These are phyloP conservation scores for Candidula unifasciata DNA, from an alignment of 2,888 invertebrate genomes.

Conservation along the genomic window DNA sequence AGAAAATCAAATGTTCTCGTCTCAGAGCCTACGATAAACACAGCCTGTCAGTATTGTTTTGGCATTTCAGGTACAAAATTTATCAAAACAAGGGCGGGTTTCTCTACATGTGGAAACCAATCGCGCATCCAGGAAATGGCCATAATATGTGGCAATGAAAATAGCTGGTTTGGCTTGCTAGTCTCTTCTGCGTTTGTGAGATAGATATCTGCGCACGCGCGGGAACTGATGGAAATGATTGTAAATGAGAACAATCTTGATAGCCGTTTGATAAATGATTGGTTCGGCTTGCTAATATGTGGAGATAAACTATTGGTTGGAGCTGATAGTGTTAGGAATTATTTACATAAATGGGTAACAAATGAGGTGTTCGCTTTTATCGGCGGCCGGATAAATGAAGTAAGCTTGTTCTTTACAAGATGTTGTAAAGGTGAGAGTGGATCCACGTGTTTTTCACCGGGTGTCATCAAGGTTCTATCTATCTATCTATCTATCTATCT, in stretches of 20 bases:
- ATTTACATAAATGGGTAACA: too few relatives aligned
- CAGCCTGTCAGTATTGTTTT: slow-evolving; percentile 46
- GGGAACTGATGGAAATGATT: background rate
- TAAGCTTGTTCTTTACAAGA: background rate
- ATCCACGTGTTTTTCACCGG: too few relatives aligned
- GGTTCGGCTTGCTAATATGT: slow-evolving; percentile 1
- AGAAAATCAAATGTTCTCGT: slow-evolving; percentile 36
- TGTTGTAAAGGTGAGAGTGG: too few relatives aligned
- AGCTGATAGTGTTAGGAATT: background rate
- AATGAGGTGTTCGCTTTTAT: background rate
- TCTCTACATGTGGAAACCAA: slow-evolving; percentile 33
- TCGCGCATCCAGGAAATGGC: slow-evolving; percentile 38
- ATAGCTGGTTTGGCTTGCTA: slow-evolving; percentile 34
- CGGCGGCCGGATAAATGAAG: background rate
- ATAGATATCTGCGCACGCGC: background rate
- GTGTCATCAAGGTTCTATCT: too few relatives aligned
- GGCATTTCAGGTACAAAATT: slow-evolving; percentile 44
- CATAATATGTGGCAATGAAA: slow-evolving; percentile 42
- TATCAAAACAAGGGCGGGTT: slow-evolving; percentile 43
- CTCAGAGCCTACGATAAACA: slow-evolving; percentile 39
- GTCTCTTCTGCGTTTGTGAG: background rate
- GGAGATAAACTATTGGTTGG: background rate
- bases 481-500: too few relatives aligned
- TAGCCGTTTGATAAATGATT: slow-evolving; percentile 20
- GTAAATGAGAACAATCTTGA: background rate